Percentiles rank a stretch among this genome's conserved stretches.
Evolutionary conservation across 2,113 vertebrate genomes (phyloP).

Genomic region (Nymphicus hollandicus): DNA sequence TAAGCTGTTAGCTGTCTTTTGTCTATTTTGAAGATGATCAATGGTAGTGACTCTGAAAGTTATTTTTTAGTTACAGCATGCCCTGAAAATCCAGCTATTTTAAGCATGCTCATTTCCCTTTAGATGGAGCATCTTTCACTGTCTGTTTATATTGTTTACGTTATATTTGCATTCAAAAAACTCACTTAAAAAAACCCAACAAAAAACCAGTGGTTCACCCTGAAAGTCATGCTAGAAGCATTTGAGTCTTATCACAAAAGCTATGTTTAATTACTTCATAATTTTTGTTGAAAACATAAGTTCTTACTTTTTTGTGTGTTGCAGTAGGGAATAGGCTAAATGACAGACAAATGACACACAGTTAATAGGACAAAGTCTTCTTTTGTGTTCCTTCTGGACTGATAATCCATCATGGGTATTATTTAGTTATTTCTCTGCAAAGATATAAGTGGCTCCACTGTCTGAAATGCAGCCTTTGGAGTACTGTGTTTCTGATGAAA

Average conservation of each 20-base stretch:
- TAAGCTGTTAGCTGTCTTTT: not conserved
- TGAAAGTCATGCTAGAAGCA: not conserved
- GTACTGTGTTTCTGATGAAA: not conserved
- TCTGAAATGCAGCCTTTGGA: not conserved
- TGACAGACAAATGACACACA: not conserved
- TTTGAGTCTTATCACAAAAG: not conserved
- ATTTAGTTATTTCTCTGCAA: not conserved
- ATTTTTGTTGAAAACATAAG: not conserved
- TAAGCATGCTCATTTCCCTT: not conserved
- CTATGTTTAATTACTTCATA: not conserved
- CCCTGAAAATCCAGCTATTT: not conserved
- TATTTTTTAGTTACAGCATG: not conserved
- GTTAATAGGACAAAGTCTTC: not conserved
- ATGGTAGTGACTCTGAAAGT: not conserved
- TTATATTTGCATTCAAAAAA: not conserved
- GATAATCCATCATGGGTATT: not conserved
- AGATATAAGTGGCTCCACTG: not conserved
- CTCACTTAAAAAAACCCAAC: not conserved
- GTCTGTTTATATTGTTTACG: not conserved
- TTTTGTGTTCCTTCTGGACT: not conserved
- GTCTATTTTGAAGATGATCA: not conserved
- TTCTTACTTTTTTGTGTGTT: not conserved
- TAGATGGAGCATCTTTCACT: not conserved
- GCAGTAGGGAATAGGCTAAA: not conserved
- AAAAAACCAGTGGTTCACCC: not conserved